Percentiles rank a stretch among this genome's conserved stretches.
phyloP scores from a whole-genome alignment of 2,888 invertebrate species.

The Oligia latruncula region DNA sequence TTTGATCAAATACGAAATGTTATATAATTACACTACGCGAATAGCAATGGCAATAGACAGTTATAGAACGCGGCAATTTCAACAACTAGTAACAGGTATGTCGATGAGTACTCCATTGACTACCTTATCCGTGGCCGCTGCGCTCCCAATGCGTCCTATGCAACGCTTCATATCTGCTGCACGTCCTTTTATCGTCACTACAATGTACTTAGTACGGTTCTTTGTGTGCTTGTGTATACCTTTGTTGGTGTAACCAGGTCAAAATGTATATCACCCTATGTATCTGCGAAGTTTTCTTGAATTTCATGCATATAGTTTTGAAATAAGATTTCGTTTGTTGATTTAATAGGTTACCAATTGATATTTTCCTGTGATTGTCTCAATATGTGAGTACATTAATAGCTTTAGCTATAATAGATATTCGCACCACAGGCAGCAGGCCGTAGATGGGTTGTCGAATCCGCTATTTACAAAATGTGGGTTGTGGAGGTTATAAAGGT shows the following conservation, averaged over 20 bases:
- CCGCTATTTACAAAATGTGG: too few relatives aligned
- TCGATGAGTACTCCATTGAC: slow-evolving; percentile 23
- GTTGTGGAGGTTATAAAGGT: too few relatives aligned
- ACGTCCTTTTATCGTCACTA: slow-evolving; percentile 53
- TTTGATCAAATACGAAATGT: too few relatives aligned
- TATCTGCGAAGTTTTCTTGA: neutral
- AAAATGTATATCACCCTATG: slow-evolving; percentile 5
- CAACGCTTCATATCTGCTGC: slow-evolving; percentile 58
- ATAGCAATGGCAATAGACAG: too few relatives aligned
- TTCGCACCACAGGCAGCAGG: too few relatives aligned
- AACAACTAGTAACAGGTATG: too few relatives aligned
- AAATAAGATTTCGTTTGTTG: neutral
- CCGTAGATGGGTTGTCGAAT: too few relatives aligned
- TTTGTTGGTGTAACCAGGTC: slow-evolving; percentile 34
- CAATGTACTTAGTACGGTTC: slow-evolving; percentile 45
- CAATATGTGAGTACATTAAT: neutral
- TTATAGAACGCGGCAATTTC: too few relatives aligned
- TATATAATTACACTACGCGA: too few relatives aligned
- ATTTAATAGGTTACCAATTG: neutral
- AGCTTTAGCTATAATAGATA: too few relatives aligned
- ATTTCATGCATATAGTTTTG: neutral
- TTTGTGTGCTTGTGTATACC: slow-evolving; percentile 28
- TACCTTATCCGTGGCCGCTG: slow-evolving; percentile 17
- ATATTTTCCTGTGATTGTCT: neutral
- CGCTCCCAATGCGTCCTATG: slow-evolving; percentile 44